phyloP scores from a whole-genome alignment of 1,140 invertebrate species.

The Tribolium madens region DNA sequence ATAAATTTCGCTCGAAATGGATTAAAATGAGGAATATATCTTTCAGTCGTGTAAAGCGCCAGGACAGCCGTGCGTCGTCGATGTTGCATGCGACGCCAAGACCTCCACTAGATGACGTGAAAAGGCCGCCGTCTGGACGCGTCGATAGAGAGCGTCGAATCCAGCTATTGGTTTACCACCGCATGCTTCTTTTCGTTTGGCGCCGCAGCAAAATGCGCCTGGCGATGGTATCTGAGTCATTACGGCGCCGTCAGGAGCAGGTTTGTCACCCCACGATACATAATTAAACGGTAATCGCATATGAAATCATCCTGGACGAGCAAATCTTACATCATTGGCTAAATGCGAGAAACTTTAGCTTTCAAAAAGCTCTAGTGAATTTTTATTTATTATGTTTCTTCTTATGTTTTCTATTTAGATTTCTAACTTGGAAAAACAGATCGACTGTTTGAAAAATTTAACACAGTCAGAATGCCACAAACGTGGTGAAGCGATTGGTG shows the following conservation, averaged over 20 bases:
- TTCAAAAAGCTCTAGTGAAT: background rate
- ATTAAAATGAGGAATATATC: background rate
- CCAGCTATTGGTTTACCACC: constrained; percentile 45
- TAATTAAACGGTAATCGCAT: background rate
- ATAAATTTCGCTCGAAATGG: too few species aligned
- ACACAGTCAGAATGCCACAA: constrained; percentile 11
- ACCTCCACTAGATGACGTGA: constrained; percentile 32
- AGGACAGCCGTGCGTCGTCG: background rate
- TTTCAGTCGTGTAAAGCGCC: background rate
- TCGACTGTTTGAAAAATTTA: constrained; percentile 12
- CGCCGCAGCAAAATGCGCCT: constrained; percentile 44
- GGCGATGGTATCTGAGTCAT: constrained; percentile 49
- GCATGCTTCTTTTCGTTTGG: constrained; percentile 53
- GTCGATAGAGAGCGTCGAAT: constrained; percentile 40
- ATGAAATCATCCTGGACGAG: constrained; percentile 4
- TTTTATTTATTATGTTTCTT: too few species aligned
- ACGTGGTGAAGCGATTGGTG: background rate
- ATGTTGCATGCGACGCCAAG: constrained; percentile 54
- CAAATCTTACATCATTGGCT: constrained; percentile 3
- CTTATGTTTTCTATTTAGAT: constrained; percentile 6
- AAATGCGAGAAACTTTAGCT: background rate
- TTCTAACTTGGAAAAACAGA: constrained; percentile 18
- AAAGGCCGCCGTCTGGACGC: constrained; percentile 31
- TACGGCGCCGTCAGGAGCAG: constrained; percentile 50
- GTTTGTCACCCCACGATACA: constrained; percentile 48